Evolutionary conservation across 2,113 vertebrate species (phyloP).

Genomic region (Anas platyrhynchos): DNA sequence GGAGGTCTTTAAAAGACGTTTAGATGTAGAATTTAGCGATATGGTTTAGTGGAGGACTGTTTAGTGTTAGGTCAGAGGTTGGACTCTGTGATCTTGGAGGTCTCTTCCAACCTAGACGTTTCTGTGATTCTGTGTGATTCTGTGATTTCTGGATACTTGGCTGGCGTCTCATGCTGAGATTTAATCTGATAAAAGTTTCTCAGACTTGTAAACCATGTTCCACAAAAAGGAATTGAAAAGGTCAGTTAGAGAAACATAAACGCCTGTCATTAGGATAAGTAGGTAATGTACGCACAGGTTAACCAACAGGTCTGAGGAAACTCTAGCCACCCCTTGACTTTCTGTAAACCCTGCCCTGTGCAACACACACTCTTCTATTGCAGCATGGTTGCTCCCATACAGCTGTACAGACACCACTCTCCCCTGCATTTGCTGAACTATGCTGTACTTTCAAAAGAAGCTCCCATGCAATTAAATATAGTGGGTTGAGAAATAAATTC

Average conservation of each 20-base stretch:
- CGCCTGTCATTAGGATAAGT: not conserved
- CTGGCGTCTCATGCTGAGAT: too few species aligned
- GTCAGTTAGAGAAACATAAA: not conserved
- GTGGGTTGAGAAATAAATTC: not conserved
- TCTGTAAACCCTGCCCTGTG: not conserved
- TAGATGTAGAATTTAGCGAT: too few species aligned
- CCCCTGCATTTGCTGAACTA: not conserved
- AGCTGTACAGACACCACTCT: not conserved
- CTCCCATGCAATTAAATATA: not conserved
- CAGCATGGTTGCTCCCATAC: not conserved
- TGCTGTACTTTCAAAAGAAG: not conserved
- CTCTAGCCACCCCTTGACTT: not conserved
- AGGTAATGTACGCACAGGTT: not conserved
- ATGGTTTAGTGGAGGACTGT: too few species aligned
- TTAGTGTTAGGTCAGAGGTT: too few species aligned
- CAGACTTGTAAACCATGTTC: not conserved
- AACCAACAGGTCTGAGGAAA: not conserved
- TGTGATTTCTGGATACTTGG: too few species aligned
- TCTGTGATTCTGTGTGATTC: too few species aligned
- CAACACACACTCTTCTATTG: accelerated
- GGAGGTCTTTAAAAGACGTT: too few species aligned
- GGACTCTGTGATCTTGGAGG: too few species aligned
- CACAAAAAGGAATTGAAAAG: not conserved
- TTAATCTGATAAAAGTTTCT: not conserved
- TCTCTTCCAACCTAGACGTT: too few species aligned